A percentile compares a stretch with the other conserved stretches of the same genome.
Conservation (phyloP, 1,140 invertebrate genomes). For the Calliphora vicina region DNA sequence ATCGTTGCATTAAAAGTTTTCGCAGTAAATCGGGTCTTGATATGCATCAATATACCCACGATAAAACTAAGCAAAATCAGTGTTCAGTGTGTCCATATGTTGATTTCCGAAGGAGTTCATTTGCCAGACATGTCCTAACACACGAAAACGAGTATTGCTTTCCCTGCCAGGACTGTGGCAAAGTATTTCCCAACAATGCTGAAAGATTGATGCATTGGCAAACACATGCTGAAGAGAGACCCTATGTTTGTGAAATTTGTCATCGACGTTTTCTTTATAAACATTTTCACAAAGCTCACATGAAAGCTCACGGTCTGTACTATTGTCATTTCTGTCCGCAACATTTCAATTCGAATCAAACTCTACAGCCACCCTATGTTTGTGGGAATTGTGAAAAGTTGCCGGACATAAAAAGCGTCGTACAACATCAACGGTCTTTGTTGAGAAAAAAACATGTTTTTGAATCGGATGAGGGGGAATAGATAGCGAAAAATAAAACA, state of each 20-base stretch:
- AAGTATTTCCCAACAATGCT: too few relatives aligned
- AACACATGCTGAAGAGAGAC: conserved; percentile 62
- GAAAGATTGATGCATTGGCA: too few relatives aligned
- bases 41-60: too few relatives aligned
- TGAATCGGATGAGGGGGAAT: background rate
- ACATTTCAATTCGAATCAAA: conserved; percentile 6
- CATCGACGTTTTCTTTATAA: conserved; percentile 41
- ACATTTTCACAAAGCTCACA: conserved; percentile 35
- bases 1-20: too few relatives aligned
- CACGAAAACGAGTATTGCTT: too few relatives aligned
- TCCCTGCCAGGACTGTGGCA: too few relatives aligned
- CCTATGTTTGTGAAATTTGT: conserved; percentile 62
- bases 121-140: too few relatives aligned
- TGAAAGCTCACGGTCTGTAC: conserved; percentile 41
- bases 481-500: too few relatives aligned
- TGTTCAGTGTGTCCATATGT: too few relatives aligned
- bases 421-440: background rate
- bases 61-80: too few relatives aligned
- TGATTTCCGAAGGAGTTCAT: too few relatives aligned
- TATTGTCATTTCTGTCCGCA: conserved; percentile 35
- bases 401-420: background rate
- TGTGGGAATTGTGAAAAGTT: conserved; percentile 24
- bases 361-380: conserved; percentile 33
- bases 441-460: background rate
- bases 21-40: too few relatives aligned